Percentiles rank a stretch among this genome's conserved stretches.
phyloP scores from a whole-genome alignment of 2,797 vertebrate species.

The Pangasius sanitwongsei region DNA sequence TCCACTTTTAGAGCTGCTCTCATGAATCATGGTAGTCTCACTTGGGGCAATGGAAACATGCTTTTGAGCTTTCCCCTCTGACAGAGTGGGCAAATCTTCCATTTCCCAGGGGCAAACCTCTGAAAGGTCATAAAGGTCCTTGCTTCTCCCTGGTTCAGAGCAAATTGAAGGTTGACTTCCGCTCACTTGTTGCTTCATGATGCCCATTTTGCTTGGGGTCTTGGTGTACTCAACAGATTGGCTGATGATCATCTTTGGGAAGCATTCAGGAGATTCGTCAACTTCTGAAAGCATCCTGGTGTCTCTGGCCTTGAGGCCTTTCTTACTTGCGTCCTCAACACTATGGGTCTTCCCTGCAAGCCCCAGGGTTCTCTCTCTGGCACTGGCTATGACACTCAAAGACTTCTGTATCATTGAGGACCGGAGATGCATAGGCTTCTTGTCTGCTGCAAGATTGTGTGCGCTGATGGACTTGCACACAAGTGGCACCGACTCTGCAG shows the following conservation, averaged over 20 bases:
- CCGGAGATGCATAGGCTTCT: constrained; percentile 88
- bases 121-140: constrained; percentile 85
- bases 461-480: constrained; percentile 97
- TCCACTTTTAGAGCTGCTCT: constrained; percentile 70
- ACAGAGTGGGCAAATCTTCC: constrained; percentile 83
- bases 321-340: constrained; percentile 85
- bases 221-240: constrained; percentile 88
- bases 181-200: constrained; percentile 93
- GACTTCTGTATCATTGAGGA: constrained; percentile 96
- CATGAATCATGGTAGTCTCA: constrained; percentile 78
- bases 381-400: constrained; percentile 93
- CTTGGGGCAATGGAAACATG: constrained; percentile 93
- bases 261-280: constrained; percentile 82
- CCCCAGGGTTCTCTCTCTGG: constrained; percentile 94
- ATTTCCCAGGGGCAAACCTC: constrained; percentile 97
- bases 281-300: constrained; percentile 81
- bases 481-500: constrained; percentile 89
- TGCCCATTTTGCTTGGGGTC: constrained; percentile 89
- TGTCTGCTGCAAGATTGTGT: constrained; percentile 93
- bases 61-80: constrained; percentile 89
- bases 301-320: constrained; percentile 80
- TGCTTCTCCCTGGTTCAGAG: constrained; percentile 80
- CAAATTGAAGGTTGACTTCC: constrained; percentile 83
- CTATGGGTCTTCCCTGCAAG: constrained; percentile 85
- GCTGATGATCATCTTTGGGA: constrained; percentile 82